Evolutionary conservation across 2,113 vertebrate species (phyloP).

Genomic region (Pogonocichla stellata): DNA sequence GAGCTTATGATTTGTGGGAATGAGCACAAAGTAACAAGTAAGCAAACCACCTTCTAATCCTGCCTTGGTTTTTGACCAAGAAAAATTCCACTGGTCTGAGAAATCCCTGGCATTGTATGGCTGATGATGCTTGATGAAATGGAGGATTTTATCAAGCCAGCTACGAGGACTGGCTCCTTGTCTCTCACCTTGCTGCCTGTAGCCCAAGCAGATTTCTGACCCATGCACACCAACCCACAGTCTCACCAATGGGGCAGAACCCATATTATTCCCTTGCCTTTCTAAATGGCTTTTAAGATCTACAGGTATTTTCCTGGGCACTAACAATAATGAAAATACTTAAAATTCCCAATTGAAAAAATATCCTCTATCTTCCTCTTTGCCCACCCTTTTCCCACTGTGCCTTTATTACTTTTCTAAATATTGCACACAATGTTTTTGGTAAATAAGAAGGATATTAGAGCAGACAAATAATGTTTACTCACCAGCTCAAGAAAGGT

Average conservation of each 20-base stretch:
- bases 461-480: conserved; percentile 45
- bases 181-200: background rate
- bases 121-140: background rate
- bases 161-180: background rate
- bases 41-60: background rate
- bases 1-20: background rate
- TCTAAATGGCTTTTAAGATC: background rate
- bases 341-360: conserved; percentile 5
- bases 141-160: background rate
- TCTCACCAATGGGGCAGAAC: background rate
- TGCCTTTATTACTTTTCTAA: conserved; percentile 8
- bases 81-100: background rate
- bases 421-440: conserved; percentile 17
- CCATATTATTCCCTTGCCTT: background rate
- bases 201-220: background rate
- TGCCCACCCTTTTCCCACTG: background rate
- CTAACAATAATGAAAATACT: background rate
- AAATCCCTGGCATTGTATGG: background rate
- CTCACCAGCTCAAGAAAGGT: conserved; percentile 46
- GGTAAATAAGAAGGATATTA: conserved; percentile 23
- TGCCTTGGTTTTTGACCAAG: background rate
- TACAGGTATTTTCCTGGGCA: background rate
- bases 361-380: background rate
- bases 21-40: background rate
- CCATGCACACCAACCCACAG: background rate